Conservation (phyloP, 2,888 invertebrate species). For the Erebia ligea region DNA sequence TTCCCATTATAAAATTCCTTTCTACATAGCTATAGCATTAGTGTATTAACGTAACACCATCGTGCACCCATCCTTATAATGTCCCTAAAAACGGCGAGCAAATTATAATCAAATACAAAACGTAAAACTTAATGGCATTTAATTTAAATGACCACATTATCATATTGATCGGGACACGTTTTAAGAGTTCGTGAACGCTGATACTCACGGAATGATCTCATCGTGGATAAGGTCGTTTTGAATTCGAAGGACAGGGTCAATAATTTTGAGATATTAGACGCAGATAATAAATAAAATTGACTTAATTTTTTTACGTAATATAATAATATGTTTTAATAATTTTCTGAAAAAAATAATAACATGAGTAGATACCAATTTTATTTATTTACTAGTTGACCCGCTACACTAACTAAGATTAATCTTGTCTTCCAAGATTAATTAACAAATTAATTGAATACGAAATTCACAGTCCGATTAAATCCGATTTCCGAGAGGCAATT, state of each 20-base stretch:
- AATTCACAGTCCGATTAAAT: no score
- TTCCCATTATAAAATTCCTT: no score
- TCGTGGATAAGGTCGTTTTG: conserved; percentile 12
- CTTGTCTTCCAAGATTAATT: no score
- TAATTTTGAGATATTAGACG: not conserved
- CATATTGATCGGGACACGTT: conserved; percentile 28
- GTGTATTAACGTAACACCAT: not conserved
- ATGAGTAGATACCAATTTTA: no score
- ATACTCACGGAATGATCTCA: conserved; percentile 34
- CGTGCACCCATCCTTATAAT: conserved; percentile 15
- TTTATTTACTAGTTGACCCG: no score
- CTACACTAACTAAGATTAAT: no score
- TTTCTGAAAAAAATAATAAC: no score
- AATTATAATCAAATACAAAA: conserved; percentile 35
- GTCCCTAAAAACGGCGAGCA: conserved; percentile 26
- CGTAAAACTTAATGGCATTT: conserved; percentile 31
- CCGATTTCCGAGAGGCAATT: no score
- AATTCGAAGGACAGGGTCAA: conserved; percentile 16
- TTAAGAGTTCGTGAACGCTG: conserved; percentile 25
- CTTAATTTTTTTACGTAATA: not conserved
- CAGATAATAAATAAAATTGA: not conserved
- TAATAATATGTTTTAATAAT: not conserved
- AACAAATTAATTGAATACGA: no score
- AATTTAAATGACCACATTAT: conserved; percentile 35
- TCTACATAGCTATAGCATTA: no score